phyloP scores from a whole-genome alignment of 2,113 vertebrate species.

The Diadophis punctatus region DNA sequence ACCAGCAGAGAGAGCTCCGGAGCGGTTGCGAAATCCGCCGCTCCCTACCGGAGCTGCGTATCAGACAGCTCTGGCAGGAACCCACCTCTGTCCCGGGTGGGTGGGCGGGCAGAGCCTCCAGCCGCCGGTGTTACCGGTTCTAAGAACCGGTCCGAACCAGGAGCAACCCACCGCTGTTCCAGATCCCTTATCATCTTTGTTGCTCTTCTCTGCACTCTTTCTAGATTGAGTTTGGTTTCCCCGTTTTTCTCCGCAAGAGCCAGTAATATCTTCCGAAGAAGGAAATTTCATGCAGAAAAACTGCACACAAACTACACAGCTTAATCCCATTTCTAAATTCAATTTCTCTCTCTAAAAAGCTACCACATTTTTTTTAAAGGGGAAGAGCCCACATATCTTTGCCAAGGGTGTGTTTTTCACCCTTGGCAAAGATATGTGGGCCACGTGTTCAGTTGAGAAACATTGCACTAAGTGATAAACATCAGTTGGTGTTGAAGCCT shows the following conservation, averaged over 20 bases:
- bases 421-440: background rate
- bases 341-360: background rate
- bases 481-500: background rate
- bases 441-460: background rate
- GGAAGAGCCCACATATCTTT: background rate
- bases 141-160: no score
- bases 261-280: background rate
- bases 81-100: no score
- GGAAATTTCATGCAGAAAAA: background rate
- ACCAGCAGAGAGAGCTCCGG: no score
- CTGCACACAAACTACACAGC: background rate
- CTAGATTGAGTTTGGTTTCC: background rate
- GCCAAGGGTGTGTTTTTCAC: background rate
- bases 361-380: background rate
- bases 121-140: no score
- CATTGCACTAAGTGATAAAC: background rate
- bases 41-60: no score
- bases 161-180: no score
- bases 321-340: background rate
- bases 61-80: no score
- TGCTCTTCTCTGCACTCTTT: no score
- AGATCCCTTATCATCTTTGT: no score
- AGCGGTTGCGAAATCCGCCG: no score
- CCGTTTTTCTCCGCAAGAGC: background rate
- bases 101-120: no score